Evolutionary conservation across 2,113 vertebrate genomes (phyloP).

Genomic region (Carassius carassius): DNA sequence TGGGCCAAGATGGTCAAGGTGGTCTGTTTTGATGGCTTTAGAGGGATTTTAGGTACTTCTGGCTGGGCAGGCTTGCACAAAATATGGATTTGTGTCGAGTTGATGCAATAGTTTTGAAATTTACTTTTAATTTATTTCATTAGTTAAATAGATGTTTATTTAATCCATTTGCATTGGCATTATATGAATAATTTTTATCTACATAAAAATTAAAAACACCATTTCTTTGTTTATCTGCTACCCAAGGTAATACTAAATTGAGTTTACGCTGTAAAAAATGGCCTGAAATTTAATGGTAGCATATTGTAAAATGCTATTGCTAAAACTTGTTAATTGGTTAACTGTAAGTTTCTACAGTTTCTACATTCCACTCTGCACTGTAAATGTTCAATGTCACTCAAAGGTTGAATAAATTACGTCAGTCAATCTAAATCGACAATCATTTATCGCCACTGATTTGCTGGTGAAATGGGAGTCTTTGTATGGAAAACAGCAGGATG

Average conservation of each 20-base stretch:
- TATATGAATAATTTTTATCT: neutral
- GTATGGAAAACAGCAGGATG: slow-evolving; percentile 25
- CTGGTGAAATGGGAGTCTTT: slow-evolving; percentile 39
- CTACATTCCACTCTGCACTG: neutral
- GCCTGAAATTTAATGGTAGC: too few species aligned
- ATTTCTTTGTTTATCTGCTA: neutral
- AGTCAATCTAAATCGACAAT: slow-evolving; percentile 10
- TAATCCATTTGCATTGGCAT: neutral
- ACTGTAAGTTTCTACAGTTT: too few species aligned
- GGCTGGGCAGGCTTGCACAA: neutral
- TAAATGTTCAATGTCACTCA: neutral
- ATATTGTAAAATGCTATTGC: too few species aligned
- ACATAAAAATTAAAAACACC: neutral
- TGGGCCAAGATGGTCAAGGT: neutral
- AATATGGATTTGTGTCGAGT: neutral
- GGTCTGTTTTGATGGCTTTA: neutral
- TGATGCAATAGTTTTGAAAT: neutral
- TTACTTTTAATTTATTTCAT: neutral
- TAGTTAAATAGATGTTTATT: neutral
- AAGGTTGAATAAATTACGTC: neutral
- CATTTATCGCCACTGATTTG: slow-evolving; percentile 26
- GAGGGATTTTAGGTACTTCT: neutral
- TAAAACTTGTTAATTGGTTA: too few species aligned
- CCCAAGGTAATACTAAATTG: neutral
- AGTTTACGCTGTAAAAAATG: neutral